Conservation (phyloP, 2,113 vertebrate genomes). For the Tragelaphus imberbis region DNA sequence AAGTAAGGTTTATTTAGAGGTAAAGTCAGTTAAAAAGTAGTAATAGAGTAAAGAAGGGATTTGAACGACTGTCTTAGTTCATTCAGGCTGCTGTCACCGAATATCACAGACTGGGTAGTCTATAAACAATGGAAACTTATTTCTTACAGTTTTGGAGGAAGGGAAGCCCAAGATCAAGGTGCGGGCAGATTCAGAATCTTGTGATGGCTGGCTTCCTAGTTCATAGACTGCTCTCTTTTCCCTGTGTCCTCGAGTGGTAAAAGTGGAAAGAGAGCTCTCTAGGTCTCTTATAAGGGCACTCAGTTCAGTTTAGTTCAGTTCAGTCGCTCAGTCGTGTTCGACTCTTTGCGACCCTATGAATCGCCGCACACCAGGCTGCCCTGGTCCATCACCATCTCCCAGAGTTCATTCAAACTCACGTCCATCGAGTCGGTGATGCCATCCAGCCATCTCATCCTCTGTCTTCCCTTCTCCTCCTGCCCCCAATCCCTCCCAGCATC, state of each 20-base stretch:
- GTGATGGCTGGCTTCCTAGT: not conserved
- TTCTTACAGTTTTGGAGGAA: not conserved
- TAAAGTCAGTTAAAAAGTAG: not conserved
- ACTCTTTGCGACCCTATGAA: too few species aligned
- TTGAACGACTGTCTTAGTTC: not conserved
- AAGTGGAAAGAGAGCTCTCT: not conserved
- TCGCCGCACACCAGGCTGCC: fast-evolving
- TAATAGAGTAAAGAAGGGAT: not conserved
- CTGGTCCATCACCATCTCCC: too few species aligned
- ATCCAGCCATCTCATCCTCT: too few species aligned
- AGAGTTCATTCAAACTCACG: too few species aligned
- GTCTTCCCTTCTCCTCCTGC: too few species aligned
- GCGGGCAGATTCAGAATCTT: not conserved
- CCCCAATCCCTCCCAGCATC: too few species aligned
- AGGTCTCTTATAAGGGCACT: not conserved
- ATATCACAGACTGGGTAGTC: not conserved
- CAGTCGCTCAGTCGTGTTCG: fast-evolving
- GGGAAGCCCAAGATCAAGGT: not conserved
- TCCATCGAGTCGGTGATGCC: too few species aligned
- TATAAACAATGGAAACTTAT: not conserved
- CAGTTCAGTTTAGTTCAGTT: too few species aligned
- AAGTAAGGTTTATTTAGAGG: not conserved
- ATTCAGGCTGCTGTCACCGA: not conserved
- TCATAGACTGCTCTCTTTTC: not conserved
- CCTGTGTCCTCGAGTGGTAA: not conserved